These are phyloP conservation scores for Drosophila monieri DNA, from an alignment of 2,888 invertebrate genomes.

Conservation along the genomic window DNA sequence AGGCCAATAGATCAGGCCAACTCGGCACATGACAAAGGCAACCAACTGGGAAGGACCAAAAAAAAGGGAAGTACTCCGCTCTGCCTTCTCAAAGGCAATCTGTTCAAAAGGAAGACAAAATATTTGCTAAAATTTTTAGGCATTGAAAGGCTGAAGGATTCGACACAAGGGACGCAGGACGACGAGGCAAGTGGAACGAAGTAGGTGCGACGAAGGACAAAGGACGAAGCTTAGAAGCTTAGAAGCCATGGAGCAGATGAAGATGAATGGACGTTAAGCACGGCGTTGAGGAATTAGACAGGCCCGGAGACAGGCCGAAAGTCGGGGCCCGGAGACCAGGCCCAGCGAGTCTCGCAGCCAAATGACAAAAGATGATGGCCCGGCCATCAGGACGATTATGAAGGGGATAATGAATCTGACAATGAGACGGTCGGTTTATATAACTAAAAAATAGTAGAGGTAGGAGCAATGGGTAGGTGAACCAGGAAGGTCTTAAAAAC, in stretches of 20 bases:
- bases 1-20: constrained; percentile 62
- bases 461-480: background rate
- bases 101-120: constrained; percentile 42
- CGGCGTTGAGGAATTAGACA: constrained; percentile 70
- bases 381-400: constrained; percentile 10
- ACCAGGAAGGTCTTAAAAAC: too few relatives aligned
- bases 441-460: constrained; percentile 9
- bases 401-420: background rate
- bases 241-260: constrained; percentile 65
- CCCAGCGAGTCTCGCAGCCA: constrained; percentile 29
- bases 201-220: background rate
- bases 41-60: constrained; percentile 6
- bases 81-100: background rate
- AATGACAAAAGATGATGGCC: constrained; percentile 44
- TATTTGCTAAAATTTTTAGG: constrained; percentile 70
- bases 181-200: background rate
- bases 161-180: constrained; percentile 37
- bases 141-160: constrained; percentile 70
- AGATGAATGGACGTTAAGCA: constrained; percentile 67
- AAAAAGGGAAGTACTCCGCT: background rate
- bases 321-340: background rate
- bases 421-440: constrained; percentile 12
- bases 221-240: constrained; percentile 47
- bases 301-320: constrained; percentile 10
- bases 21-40: constrained; percentile 2